phyloP scores from a whole-genome alignment of 2,888 invertebrate species.

The Drosophila prostipennis region DNA sequence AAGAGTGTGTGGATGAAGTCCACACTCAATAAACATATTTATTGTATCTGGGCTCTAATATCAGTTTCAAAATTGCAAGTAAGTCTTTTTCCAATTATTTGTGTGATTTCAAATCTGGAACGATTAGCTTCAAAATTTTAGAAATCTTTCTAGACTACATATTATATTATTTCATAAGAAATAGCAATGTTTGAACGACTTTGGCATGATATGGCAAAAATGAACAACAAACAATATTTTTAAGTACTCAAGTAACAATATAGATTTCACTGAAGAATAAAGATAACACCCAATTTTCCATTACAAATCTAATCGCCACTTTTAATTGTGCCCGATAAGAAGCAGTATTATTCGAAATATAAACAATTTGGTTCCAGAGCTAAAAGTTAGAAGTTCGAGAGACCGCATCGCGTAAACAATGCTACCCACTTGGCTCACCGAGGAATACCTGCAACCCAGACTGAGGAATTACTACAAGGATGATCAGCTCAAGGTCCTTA shows the following conservation, averaged over 20 bases:
- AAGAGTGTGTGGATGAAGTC: not conserved
- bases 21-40: not conserved
- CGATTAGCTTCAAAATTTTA: no score
- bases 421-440: conserved; percentile 57
- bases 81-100: no score
- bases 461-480: conserved; percentile 47
- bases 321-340: conserved; percentile 5
- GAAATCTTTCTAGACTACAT: not conserved
- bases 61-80: no score
- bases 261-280: not conserved
- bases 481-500: conserved; percentile 35
- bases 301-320: conserved; percentile 2
- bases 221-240: not conserved
- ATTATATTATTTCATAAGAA: not conserved
- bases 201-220: not conserved
- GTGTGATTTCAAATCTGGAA: no score
- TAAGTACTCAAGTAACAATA: not conserved
- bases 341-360: conserved; percentile 1
- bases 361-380: not conserved
- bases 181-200: not conserved
- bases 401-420: conserved; percentile 8
- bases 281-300: not conserved
- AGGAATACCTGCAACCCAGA: conserved; percentile 53
- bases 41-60: no score
- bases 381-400: not conserved